phyloP scores from a whole-genome alignment of 2,113 vertebrate species.

The Dipodomys merriami region DNA sequence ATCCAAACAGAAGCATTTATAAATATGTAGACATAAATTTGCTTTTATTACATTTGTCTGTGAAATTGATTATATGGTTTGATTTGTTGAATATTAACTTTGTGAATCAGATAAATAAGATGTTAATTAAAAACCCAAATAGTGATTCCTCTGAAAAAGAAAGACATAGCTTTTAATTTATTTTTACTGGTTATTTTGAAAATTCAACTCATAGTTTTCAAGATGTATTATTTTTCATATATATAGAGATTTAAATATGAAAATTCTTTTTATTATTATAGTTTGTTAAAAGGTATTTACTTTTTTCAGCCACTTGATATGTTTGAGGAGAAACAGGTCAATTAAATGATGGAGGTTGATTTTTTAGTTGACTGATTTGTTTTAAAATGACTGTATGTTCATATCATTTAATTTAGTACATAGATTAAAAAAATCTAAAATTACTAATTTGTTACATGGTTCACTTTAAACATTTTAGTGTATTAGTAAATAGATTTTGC shows the following conservation, averaged over 20 bases:
- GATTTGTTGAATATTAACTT: not conserved
- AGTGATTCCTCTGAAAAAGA: not conserved
- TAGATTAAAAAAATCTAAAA: slow-evolving; percentile 17
- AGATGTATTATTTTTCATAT: not conserved
- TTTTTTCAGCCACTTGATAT: slow-evolving; percentile 22
- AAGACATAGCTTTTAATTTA: not conserved
- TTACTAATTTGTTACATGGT: slow-evolving; percentile 10
- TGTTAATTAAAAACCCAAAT: slow-evolving; percentile 8
- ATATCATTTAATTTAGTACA: slow-evolving; percentile 10
- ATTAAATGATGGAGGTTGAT: not conserved
- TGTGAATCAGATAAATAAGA: slow-evolving; percentile 21
- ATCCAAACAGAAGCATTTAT: not conserved
- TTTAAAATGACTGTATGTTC: not conserved
- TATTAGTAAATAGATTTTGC: not conserved
- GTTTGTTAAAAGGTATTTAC: not conserved
- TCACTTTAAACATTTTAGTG: not conserved
- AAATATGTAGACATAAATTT: not conserved
- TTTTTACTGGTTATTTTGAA: not conserved
- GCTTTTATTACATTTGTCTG: not conserved
- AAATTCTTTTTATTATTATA: not conserved
- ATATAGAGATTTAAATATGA: not conserved
- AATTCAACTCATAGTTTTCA: not conserved
- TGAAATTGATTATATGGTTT: slow-evolving; percentile 31
- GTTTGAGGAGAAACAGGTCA: slow-evolving; percentile 4
- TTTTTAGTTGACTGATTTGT: slow-evolving; percentile 22